These are phyloP conservation scores for Desmophyllum pertusum DNA, from an alignment of 92 coral and sea anemone genomes.

Conservation along the genomic window DNA sequence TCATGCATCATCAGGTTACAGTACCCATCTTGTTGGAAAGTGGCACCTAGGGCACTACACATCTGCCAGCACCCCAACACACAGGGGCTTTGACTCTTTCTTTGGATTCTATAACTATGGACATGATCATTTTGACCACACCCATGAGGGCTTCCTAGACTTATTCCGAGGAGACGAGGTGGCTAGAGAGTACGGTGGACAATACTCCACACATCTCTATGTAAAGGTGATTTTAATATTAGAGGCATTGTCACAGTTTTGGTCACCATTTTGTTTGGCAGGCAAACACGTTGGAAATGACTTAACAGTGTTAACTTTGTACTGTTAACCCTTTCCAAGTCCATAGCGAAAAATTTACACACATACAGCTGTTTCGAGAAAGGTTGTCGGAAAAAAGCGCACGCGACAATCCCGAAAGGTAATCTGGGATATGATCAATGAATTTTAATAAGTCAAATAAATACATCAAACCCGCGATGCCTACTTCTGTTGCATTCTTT, in stretches of 20 bases:
- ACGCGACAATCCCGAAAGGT: too few species aligned
- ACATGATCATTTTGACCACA: conserved; percentile 74
- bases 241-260: not conserved
- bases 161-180: conserved; percentile 39
- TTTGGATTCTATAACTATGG: conserved; percentile 75
- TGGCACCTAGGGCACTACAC: conserved; percentile 86
- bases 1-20: conserved; percentile 51
- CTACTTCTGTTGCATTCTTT: too few species aligned
- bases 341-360: too few species aligned
- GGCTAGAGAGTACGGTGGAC: conserved; percentile 48
- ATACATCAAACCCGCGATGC: too few species aligned
- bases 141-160: conserved; percentile 60
- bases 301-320: too few species aligned
- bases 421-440: too few species aligned
- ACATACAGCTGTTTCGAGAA: too few species aligned
- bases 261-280: not conserved
- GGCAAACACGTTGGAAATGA: too few species aligned
- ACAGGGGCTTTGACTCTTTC: conserved; percentile 85
- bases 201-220: conserved; percentile 52
- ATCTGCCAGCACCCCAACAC: conserved; percentile 75
- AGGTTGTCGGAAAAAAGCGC: too few species aligned
- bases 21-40: conserved; percentile 82
- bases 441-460: too few species aligned
- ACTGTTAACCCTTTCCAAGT: not conserved
- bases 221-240: conserved; percentile 5